Evolutionary conservation across 2,888 invertebrate genomes (phyloP).

Genomic region (Stenolophus ochropezus): DNA sequence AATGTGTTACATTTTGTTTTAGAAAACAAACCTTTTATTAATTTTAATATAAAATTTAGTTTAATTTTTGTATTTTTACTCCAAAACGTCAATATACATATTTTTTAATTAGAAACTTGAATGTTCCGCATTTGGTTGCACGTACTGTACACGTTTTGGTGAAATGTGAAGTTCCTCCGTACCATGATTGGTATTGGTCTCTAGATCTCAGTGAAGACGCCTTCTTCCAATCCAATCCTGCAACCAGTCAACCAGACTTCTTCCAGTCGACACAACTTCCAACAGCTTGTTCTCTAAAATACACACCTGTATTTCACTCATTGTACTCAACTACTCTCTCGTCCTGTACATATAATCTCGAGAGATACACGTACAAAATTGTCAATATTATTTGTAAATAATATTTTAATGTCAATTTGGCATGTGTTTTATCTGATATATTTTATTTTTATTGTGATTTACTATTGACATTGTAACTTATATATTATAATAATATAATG

Average conservation of each 20-base stretch:
- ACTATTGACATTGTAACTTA: conserved; percentile 50
- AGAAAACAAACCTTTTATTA: too few species aligned
- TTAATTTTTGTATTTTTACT: too few species aligned
- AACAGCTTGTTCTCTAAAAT: conserved; percentile 48
- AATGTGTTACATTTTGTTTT: too few species aligned
- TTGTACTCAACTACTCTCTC: not conserved
- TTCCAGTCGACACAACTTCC: conserved; percentile 43
- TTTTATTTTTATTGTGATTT: conserved; percentile 56
- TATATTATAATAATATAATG: conserved; percentile 43
- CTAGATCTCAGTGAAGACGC: not conserved
- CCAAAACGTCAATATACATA: too few species aligned
- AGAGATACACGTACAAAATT: conserved; percentile 53
- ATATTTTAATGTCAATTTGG: conserved; percentile 50
- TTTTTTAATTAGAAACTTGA: too few species aligned
- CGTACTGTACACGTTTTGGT: too few species aligned
- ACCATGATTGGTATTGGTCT: not conserved
- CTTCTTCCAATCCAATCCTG: not conserved
- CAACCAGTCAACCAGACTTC: not conserved
- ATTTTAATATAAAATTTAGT: too few species aligned
- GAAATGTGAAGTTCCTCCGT: not conserved
- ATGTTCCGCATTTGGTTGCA: too few species aligned
- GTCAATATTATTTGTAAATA: conserved; percentile 59
- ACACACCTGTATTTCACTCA: conserved; percentile 25
- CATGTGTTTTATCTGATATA: conserved; percentile 51
- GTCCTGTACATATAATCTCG: not conserved